Evolutionary conservation across 2,888 invertebrate genomes (phyloP).

Genomic region (Temnothorax rugatulus): DNA sequence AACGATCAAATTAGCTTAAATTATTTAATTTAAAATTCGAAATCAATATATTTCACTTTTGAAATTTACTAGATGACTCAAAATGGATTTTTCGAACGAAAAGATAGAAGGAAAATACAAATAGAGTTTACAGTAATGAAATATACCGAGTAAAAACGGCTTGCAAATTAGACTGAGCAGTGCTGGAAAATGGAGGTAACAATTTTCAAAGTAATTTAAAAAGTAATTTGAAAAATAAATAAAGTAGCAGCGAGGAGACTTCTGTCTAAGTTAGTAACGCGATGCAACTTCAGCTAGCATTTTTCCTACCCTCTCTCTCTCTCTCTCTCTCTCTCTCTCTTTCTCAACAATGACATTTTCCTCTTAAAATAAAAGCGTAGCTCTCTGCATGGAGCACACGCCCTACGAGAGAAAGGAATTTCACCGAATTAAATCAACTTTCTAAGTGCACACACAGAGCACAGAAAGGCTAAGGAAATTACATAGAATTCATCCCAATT

Average conservation of each 20-base stretch:
- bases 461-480: neutral
- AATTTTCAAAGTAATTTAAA: slow-evolving; percentile 33
- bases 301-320: neutral
- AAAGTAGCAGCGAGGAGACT: neutral
- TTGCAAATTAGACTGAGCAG: neutral
- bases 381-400: neutral
- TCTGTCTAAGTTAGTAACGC: slow-evolving; percentile 3
- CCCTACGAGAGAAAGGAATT: neutral
- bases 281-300: slow-evolving; percentile 36
- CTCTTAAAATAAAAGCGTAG: slow-evolving; percentile 9
- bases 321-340: neutral
- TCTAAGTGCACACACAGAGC: neutral
- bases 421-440: slow-evolving; percentile 28
- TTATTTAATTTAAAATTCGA: neutral
- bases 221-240: slow-evolving; percentile 34
- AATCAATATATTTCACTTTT: neutral
- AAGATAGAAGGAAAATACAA: neutral
- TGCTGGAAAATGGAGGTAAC: neutral
- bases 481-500: slow-evolving; percentile 26
- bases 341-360: neutral
- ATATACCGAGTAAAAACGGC: neutral
- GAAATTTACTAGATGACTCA: neutral
- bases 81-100: neutral
- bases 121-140: neutral
- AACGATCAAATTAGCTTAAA: neutral